phyloP scores from a whole-genome alignment of 2,113 vertebrate genomes.

The Penelope pileata region DNA sequence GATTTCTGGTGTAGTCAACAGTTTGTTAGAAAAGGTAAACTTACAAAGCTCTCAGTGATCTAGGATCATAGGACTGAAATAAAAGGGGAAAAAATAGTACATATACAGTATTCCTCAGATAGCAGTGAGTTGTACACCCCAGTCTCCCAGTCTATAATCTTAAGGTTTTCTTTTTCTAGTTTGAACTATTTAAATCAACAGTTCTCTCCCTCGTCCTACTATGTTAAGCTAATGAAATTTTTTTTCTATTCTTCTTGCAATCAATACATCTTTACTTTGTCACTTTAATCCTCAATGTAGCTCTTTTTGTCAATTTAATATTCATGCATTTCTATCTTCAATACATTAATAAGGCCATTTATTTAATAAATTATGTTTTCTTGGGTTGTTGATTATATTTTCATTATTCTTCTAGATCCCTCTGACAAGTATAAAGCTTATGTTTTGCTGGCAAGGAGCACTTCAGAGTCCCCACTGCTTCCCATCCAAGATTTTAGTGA shows the following conservation, averaged over 20 bases:
- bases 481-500: neutral
- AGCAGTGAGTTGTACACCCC: neutral
- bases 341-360: neutral
- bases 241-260: neutral
- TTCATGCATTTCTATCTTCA: neutral
- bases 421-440: neutral
- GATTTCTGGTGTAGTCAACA: neutral
- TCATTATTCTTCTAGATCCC: neutral
- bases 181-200: neutral
- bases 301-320: neutral
- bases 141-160: neutral
- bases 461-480: neutral
- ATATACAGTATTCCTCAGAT: neutral
- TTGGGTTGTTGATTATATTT: neutral
- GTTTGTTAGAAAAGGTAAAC: neutral
- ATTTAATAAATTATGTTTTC: neutral
- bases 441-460: neutral
- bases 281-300: neutral
- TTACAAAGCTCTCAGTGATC: neutral
- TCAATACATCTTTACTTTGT: neutral
- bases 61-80: neutral
- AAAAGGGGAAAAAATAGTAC: neutral
- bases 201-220: accelerated
- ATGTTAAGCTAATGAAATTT: neutral
- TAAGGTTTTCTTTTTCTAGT: neutral